A percentile compares a stretch with the other conserved stretches of the same genome.
These are phyloP conservation scores for Huso huso DNA, from an alignment of 2,797 vertebrate species.

Conservation along the genomic window DNA sequence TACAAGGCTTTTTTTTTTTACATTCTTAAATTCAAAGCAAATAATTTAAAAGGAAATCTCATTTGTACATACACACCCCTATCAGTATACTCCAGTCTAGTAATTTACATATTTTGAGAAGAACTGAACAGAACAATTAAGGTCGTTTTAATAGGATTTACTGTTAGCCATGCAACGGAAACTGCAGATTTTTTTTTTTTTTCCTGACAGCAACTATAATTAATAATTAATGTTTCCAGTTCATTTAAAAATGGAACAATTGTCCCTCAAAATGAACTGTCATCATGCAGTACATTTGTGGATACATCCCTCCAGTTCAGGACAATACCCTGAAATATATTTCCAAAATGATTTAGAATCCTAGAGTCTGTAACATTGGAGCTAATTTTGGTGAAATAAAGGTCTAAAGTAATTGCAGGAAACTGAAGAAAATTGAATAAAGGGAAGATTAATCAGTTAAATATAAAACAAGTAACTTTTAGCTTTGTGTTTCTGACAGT, in stretches of 20 bases:
- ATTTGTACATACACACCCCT: no score
- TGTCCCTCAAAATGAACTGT: constrained; percentile 36
- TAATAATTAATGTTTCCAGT: constrained; percentile 35
- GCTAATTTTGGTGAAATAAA: no score
- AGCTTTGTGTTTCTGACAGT: no score
- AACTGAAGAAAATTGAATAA: no score
- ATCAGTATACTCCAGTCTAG: constrained; percentile 8
- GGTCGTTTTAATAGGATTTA: no score
- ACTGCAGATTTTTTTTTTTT: constrained; percentile 22
- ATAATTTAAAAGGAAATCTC: no score
- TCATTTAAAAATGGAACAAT: constrained; percentile 40
- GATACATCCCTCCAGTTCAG: constrained; percentile 26
- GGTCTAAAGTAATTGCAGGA: no score
- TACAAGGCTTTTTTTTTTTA: no score
- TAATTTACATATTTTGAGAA: constrained; percentile 43
- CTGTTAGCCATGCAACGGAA: constrained; percentile 30
- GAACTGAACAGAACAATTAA: constrained; percentile 41
- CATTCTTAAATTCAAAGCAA: no score
- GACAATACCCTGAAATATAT: constrained; percentile 34
- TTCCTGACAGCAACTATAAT: constrained; percentile 33
- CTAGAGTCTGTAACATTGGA: no score
- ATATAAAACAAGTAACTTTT: no score
- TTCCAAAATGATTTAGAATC: constrained; percentile 8
- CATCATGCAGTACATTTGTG: constrained; percentile 22
- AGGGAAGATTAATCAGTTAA: no score